These are phyloP conservation scores for Danio kyathit DNA, from an alignment of 2,797 vertebrate genomes.

Conservation along the genomic window DNA sequence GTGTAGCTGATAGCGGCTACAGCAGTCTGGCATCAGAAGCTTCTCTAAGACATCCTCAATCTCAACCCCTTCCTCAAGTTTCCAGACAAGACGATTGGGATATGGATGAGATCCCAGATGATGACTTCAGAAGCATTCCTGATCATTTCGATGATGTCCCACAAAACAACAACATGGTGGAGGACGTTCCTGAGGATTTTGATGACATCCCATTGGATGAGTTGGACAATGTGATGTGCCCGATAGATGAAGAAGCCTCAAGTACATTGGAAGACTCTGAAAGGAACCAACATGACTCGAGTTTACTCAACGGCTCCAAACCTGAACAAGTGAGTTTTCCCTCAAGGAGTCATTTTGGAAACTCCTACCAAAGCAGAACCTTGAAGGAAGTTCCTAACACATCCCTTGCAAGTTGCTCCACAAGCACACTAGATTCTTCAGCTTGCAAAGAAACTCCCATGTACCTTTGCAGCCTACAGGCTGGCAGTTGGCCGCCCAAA, in stretches of 20 bases:
- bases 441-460: constrained; percentile 80
- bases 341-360: neutral
- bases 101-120: constrained; percentile 73
- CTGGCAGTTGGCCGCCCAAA: constrained; percentile 56
- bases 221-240: constrained; percentile 80
- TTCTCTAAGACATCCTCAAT: constrained; percentile 59
- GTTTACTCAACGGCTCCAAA: neutral
- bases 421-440: neutral
- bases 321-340: neutral
- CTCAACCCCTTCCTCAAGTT: constrained; percentile 21
- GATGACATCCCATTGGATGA: constrained; percentile 86
- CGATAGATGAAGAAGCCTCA: constrained; percentile 31
- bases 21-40: constrained; percentile 70
- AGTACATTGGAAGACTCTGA: constrained; percentile 67
- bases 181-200: constrained; percentile 35
- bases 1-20: constrained; percentile 85
- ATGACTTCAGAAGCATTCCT: constrained; percentile 78
- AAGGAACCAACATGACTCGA: neutral
- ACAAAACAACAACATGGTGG: constrained; percentile 32
- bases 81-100: constrained; percentile 44
- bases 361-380: neutral
- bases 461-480: constrained; percentile 85
- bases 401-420: neutral
- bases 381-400: constrained; percentile 37
- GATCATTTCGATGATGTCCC: constrained; percentile 48